A percentile compares a stretch with the other conserved stretches of the same genome.
Conservation (phyloP, 2,888 invertebrate genomes). For the Nomada lathburiana region DNA sequence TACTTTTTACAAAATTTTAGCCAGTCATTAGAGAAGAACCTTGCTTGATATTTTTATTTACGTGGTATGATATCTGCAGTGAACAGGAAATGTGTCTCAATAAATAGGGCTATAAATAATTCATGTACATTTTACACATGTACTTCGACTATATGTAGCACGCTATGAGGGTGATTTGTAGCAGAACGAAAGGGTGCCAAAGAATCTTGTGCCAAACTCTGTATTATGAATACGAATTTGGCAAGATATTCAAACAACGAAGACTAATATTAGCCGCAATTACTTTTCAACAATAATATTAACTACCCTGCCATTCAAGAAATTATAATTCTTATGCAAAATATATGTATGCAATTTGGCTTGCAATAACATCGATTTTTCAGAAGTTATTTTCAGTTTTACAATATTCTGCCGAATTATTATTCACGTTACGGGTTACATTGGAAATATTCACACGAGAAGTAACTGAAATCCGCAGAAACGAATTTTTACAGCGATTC, state of each 20-base stretch:
- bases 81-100: not conserved
- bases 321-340: not conserved
- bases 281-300: not conserved
- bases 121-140: slow-evolving; percentile 2
- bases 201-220: slow-evolving; percentile 26
- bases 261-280: not conserved
- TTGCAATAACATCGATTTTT: too few relatives aligned
- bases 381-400: too few relatives aligned
- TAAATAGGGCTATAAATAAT: slow-evolving; percentile 4
- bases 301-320: too few relatives aligned
- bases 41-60: too few relatives aligned
- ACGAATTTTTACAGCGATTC: too few relatives aligned
- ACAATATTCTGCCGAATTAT: too few relatives aligned
- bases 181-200: slow-evolving; percentile 9
- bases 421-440: too few relatives aligned
- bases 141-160: slow-evolving; percentile 13
- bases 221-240: not conserved
- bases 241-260: slow-evolving; percentile 1
- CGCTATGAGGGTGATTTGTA: slow-evolving; percentile 5
- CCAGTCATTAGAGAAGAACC: too few relatives aligned
- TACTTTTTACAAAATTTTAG: too few relatives aligned
- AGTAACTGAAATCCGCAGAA: too few relatives aligned
- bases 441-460: too few relatives aligned
- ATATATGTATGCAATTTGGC: not conserved
- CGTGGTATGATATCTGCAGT: too few relatives aligned